Conservation (phyloP, 2,888 invertebrate genomes). For the Graphium colonna region DNA sequence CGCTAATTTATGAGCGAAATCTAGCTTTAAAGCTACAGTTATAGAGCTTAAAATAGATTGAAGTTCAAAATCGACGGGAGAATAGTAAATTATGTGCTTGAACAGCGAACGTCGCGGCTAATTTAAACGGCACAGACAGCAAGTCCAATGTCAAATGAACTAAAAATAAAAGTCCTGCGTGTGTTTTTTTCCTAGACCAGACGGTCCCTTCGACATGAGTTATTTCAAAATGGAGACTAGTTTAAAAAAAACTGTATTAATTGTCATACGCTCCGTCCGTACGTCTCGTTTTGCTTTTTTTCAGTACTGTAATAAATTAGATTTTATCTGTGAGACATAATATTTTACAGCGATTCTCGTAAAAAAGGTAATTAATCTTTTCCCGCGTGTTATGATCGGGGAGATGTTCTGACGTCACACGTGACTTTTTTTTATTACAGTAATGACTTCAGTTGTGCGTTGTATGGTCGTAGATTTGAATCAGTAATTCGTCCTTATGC, state of each 20-base stretch:
- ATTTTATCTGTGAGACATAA: constrained; percentile 21
- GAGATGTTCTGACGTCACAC: constrained; percentile 7
- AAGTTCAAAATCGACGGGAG: constrained; percentile 8
- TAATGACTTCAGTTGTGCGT: not conserved
- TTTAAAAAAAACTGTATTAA: constrained; percentile 33
- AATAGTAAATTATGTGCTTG: constrained; percentile 41
- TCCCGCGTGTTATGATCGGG: constrained; percentile 15
- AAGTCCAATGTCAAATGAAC: constrained; percentile 45
- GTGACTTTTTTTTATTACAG: not conserved
- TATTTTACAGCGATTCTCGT: constrained; percentile 23
- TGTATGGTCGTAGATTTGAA: too few relatives aligned
- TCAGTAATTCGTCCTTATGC: too few relatives aligned
- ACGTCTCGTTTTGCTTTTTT: constrained; percentile 5
- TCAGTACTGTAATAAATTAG: constrained; percentile 18
- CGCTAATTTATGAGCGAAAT: constrained; percentile 11
- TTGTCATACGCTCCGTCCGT: constrained; percentile 26
- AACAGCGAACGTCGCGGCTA: constrained; percentile 52
- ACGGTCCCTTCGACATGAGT: constrained; percentile 38
- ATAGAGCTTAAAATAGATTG: constrained; percentile 27
- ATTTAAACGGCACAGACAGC: constrained; percentile 59
- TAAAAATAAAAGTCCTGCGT: constrained; percentile 47
- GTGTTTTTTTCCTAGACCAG: constrained; percentile 50
- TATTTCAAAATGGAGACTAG: constrained; percentile 53
- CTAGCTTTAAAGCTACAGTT: constrained; percentile 8
- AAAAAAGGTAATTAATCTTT: constrained; percentile 23